Evolutionary conservation across 2,888 invertebrate species (phyloP).

Genomic region (Platerodrilus igneus): DNA sequence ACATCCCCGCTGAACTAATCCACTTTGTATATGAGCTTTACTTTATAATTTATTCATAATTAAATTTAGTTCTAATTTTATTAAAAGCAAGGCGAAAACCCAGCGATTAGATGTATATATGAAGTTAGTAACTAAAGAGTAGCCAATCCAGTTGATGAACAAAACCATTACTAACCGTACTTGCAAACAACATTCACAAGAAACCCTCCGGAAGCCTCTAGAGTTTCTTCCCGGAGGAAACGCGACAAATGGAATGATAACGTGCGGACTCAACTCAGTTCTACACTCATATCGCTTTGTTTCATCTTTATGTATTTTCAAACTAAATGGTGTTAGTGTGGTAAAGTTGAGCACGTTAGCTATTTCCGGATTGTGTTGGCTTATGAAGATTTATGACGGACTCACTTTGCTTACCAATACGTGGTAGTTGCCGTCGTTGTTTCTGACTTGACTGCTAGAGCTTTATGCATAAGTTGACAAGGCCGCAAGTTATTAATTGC

Average conservation of each 20-base stretch:
- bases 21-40: slow-evolving; percentile 24
- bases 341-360: slow-evolving; percentile 40
- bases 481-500: too few species aligned
- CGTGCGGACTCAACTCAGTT: slow-evolving; percentile 38
- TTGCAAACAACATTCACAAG: slow-evolving; percentile 32
- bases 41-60: slow-evolving; percentile 23
- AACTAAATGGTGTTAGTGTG: slow-evolving; percentile 32
- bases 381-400: slow-evolving; percentile 13
- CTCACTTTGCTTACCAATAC: slow-evolving; percentile 2
- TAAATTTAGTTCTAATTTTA: slow-evolving; percentile 21
- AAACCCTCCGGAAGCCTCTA: slow-evolving; percentile 34
- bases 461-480: too few species aligned
- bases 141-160: slow-evolving; percentile 37
- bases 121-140: slow-evolving; percentile 41
- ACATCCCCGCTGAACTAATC: too few species aligned
- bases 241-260: slow-evolving; percentile 43
- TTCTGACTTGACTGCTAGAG: too few species aligned
- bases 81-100: slow-evolving; percentile 17
- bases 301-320: slow-evolving; percentile 46
- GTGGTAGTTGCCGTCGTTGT: too few species aligned
- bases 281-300: slow-evolving; percentile 44
- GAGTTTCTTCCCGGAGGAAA: slow-evolving; percentile 35
- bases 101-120: slow-evolving; percentile 21
- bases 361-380: slow-evolving; percentile 40
- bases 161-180: slow-evolving; percentile 35